Evolutionary conservation across 2,888 invertebrate species (phyloP), one percentile per base, ranked within the genome.

Genomic region (Drosophila diplacantha): DNA sequence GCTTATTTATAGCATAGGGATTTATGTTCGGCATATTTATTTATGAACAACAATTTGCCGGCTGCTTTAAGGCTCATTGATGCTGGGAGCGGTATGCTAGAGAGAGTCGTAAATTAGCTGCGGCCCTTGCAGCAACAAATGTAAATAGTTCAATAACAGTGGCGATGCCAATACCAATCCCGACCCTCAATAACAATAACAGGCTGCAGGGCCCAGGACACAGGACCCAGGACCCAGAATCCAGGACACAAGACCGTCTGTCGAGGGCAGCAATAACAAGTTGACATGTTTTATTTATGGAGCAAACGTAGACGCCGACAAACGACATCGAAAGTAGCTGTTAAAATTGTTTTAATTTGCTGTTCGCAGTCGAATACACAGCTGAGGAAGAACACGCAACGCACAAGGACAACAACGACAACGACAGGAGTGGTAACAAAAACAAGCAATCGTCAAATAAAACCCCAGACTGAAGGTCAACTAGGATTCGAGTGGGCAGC

Each of bases 291-390:
- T 82, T 85, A 84, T 84, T 85, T 83, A 83, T 83, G 76, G 76
- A 58, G 66, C 69, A 54, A 75, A 73, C 75, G 72, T 78, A 74
- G 78, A 74, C 68, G 72, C 60, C 70, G 61, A 53, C 72, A 74
- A 59, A 53, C 71, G 71, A 67, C 60, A 76, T 65, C 55, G 71
- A 73, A 72, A 75, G 73, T 77, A 74, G 83, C 81, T 83, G 83
- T 82, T 83, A 80, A 83, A 83, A 84, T 84, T 84, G 83, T 83
- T 81, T 83, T 83, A 83, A 83, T 83, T 83, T 81, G 72, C 82
- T 77, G 58, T 69, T 60, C 52, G 51, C 63, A 62, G 61, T 43
- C 59, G 38, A 62, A 44, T 37, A 37, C 52, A 62, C 64, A 63
- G 35, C 52, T 46, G 64, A 49, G 34, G 38, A 18, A 6, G 41